Evolutionary conservation across 2,113 vertebrate species (phyloP).

Genomic region (Tonatia bakeri): DNA sequence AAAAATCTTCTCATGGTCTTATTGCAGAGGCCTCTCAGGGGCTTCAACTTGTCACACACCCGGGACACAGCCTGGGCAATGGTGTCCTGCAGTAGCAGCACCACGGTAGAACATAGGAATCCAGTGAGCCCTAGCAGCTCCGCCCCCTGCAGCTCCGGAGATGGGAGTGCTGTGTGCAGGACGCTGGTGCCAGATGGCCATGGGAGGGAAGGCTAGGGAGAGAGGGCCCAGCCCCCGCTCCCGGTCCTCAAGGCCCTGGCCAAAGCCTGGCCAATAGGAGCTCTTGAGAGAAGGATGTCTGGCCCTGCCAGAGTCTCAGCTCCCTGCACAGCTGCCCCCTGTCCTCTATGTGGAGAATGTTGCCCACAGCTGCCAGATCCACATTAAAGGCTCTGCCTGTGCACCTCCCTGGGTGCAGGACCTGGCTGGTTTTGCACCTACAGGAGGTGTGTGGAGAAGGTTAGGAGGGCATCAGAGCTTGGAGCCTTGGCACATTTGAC

Average conservation of each 20-base stretch:
- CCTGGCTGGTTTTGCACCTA: not conserved
- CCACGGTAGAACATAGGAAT: accelerated
- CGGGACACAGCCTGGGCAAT: accelerated
- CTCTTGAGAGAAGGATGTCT: not conserved
- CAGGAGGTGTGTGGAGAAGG: not conserved
- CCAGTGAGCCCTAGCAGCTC: not conserved
- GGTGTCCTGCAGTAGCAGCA: not conserved
- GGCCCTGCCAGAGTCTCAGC: not conserved
- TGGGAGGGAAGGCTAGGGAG: not conserved
- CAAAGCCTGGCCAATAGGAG: not conserved
- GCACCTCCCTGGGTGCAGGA: not conserved
- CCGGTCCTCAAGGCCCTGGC: not conserved
- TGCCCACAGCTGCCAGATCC: not conserved
- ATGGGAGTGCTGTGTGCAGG: not conserved
- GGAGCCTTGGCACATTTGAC: not conserved
- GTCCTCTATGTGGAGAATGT: not conserved
- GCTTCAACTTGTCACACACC: accelerated
- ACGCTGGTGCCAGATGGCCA: not conserved
- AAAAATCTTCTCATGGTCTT: accelerated
- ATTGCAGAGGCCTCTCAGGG: accelerated
- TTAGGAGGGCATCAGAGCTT: not conserved
- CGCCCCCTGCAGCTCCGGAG: not conserved
- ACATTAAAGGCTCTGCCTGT: not conserved
- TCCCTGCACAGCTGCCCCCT: too few relatives aligned
- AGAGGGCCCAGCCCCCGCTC: not conserved